These are phyloP conservation scores for Drosophila trichaetosa DNA, from an alignment of 2,888 invertebrate species.

Conservation along the genomic window DNA sequence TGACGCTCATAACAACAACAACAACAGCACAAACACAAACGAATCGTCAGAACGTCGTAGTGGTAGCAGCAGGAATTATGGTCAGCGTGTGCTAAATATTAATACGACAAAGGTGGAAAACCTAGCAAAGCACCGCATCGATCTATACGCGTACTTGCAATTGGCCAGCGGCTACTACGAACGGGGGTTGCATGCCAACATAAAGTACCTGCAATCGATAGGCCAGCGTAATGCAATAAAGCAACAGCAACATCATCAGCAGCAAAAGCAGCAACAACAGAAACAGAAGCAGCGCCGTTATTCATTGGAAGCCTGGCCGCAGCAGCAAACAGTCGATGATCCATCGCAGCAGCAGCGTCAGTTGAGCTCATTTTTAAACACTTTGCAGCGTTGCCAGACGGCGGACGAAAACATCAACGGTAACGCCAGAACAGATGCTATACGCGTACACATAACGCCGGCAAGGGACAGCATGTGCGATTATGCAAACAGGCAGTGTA, in stretches of 20 bases:
- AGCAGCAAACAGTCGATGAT: constrained; percentile 34
- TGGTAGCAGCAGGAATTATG: constrained; percentile 53
- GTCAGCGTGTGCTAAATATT: constrained; percentile 68
- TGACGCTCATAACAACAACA: constrained; percentile 10
- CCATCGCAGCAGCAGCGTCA: constrained; percentile 13
- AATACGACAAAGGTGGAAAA: constrained; percentile 57
- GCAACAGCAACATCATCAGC: constrained; percentile 27
- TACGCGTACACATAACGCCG: constrained; percentile 79
- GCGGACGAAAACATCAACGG: neutral
- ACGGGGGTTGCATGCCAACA: constrained; percentile 82
- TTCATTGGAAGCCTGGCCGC: constrained; percentile 42
- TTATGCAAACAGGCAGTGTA: constrained; percentile 29
- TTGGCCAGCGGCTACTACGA: constrained; percentile 83
- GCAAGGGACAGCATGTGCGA: constrained; percentile 58
- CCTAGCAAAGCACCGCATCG: constrained; percentile 65
- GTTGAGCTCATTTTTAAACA: constrained; percentile 48
- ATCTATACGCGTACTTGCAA: constrained; percentile 71
- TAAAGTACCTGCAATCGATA: constrained; percentile 83
- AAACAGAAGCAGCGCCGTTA: constrained; percentile 28
- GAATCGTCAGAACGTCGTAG: constrained; percentile 6
- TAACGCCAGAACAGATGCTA: constrained; percentile 44
- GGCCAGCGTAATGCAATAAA: constrained; percentile 77
- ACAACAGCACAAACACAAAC: constrained; percentile 20
- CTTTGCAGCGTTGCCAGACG: constrained; percentile 47
- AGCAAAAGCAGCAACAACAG: constrained; percentile 21